These are phyloP conservation scores for Sarcophaga peregrina DNA, from an alignment of 1,140 invertebrate genomes.

Conservation along the genomic window DNA sequence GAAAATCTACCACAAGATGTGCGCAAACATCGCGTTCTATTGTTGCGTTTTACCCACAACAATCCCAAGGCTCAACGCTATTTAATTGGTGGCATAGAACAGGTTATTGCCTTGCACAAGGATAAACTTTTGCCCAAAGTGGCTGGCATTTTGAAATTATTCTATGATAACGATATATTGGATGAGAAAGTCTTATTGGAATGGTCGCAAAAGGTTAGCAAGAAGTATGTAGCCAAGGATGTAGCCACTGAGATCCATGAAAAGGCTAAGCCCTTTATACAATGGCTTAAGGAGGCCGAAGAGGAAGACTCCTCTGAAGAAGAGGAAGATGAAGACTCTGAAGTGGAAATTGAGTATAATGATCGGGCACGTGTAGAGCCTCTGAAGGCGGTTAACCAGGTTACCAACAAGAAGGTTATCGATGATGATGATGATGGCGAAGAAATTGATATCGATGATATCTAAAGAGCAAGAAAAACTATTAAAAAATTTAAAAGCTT, in stretches of 20 bases:
- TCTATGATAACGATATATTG: slow-evolving; percentile 95
- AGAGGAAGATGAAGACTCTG: slow-evolving; percentile 78
- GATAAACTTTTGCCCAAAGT: slow-evolving; percentile 86
- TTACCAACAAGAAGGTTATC: slow-evolving; percentile 69
- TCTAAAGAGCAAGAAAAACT: slow-evolving; percentile 70
- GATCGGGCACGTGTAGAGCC: slow-evolving; percentile 83
- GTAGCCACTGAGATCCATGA: slow-evolving; percentile 91
- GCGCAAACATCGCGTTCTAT: slow-evolving; percentile 75
- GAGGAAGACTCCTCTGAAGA: slow-evolving; percentile 86
- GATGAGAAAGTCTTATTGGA: slow-evolving; percentile 95
- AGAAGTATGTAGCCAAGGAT: slow-evolving; percentile 94
- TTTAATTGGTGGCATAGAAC: slow-evolving; percentile 94
- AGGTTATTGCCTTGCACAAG: slow-evolving; percentile 87
- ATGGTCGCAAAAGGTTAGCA: slow-evolving; percentile 92
- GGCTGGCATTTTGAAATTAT: slow-evolving; percentile 85
- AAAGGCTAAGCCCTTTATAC: slow-evolving; percentile 92
- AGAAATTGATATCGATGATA: slow-evolving; percentile 92
- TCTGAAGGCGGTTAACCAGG: slow-evolving; percentile 73
- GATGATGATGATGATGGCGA: slow-evolving; percentile 79
- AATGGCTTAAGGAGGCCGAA: slow-evolving; percentile 97
- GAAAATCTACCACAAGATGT: slow-evolving; percentile 82
- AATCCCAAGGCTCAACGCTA: slow-evolving; percentile 94
- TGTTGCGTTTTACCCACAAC: slow-evolving; percentile 88
- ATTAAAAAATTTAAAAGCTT: slow-evolving; percentile 9
- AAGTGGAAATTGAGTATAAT: slow-evolving; percentile 86